Base-by-base conservation (phyloP, 2,888 invertebrate genomes). In the Camptogramma bilineatum region DNA sequence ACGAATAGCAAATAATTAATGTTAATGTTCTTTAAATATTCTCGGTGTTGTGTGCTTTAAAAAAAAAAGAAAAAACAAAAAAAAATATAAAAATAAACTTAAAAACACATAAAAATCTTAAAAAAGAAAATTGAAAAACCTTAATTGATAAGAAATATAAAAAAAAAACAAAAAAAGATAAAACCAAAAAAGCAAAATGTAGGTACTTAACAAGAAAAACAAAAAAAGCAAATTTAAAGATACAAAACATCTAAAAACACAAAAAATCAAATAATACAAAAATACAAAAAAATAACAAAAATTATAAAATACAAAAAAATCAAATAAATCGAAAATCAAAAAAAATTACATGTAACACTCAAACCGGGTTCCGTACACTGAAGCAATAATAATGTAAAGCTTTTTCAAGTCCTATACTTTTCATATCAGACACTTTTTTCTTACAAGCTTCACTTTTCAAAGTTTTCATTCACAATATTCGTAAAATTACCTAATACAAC, bases 21-120 rank as follows among this genome's bases (percentile, higher is more conserved):
- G 34, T 34, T 34, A 34, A 34, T 34, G 10, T 34, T 5, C 9
- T 34, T 34, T 2, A 34, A 10, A 28, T n/a, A 10, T 39, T 19
- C 52, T 34, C 0, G 39, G 31, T 52, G 34, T 19, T 52, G 52
- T 39, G 42, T 24, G 39, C 42, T 13, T 16, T 18, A n/a, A 19
- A 52, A 52, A 9, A 16, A 31, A 52, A 34, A 18, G 8, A 13
- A 34, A 34, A 10, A 34, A 4, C 2, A 34, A 9, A 34, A 34
- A 34, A 34, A 34, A 34, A 34, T 2, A 34, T 1, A 0, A 34
- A 34, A 34, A 34, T 10, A 34, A 34, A 34, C n/a, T n/a, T n/a
- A 10, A 34, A 34, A 34, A 34, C 8, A 24, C 8, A 8, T 8
- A 31, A 9, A 31, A 8, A 31, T 8, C 7, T 4, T 31, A 31